Evolutionary conservation across 1,140 invertebrate species (phyloP), one percentile per base, ranked within the genome.

Genomic region (Drepana arcuata): DNA sequence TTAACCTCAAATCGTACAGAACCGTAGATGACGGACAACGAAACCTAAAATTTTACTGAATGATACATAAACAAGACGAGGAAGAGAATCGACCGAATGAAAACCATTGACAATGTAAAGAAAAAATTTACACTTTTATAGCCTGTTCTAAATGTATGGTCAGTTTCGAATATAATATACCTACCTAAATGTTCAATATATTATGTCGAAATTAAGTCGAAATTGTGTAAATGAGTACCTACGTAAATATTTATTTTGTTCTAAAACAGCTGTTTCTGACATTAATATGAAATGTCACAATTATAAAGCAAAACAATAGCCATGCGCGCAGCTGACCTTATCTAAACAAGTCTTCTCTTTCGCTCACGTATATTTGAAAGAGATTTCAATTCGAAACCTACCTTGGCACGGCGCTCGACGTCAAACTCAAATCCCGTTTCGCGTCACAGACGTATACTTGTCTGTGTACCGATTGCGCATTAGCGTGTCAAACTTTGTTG

Each of bases 211-310:
- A n/a, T n/a, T n/a, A n/a, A n/a, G n/a, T n/a, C n/a, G n/a, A n/a
- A n/a, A n/a, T n/a, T n/a, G n/a, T n/a, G n/a, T n/a, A n/a, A n/a
- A n/a, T n/a, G n/a, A n/a, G n/a, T n/a, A n/a, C n/a, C n/a, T n/a
- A n/a, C n/a, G n/a, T n/a, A n/a, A n/a, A n/a, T n/a, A n/a, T n/a
- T n/a, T n/a, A n/a, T n/a, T n/a, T 18, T 24, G 32, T 34, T 48
- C 43, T 55, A 54, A 54, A 74, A 75, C 83, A 84, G 83, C 83
- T 84, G 83, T 78, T 82, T 44, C 38, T 80, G 77, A 79, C 75
- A 58, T 77, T 66, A 56, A 15, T 28, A n/a, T n/a, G n/a, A n/a
- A n/a, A n/a, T n/a, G n/a, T n/a, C n/a, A n/a, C n/a, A n/a, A n/a
- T n/a, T 12, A 14, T 53, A 34, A 44, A 58, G 62, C 57, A 68